phyloP scores from a whole-genome alignment of 2,797 vertebrate species.

The Rhinatrema bivittatum region DNA sequence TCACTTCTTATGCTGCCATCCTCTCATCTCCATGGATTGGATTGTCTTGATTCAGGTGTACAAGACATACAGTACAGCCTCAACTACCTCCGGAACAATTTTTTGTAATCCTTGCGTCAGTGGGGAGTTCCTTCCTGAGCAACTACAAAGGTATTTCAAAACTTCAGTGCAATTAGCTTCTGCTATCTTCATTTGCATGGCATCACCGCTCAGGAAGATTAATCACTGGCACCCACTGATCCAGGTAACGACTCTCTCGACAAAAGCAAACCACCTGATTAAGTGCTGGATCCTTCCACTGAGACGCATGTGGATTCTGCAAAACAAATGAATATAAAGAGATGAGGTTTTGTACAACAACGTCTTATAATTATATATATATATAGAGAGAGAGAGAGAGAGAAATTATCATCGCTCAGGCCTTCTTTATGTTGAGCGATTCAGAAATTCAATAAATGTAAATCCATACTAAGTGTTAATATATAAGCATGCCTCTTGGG shows the following conservation, averaged over 20 bases:
- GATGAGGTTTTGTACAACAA: not conserved
- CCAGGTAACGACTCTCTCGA: slow-evolving; percentile 82
- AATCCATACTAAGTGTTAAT: no score
- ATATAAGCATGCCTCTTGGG: no score
- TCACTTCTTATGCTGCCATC: slow-evolving; percentile 16
- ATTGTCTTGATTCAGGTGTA: slow-evolving; percentile 45
- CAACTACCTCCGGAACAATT: slow-evolving; percentile 49
- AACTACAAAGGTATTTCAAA: slow-evolving; percentile 60
- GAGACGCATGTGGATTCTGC: slow-evolving; percentile 79
- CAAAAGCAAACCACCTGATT: slow-evolving; percentile 88
- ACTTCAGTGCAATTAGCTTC: slow-evolving; percentile 58
- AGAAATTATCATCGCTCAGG: no score
- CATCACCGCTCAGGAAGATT: slow-evolving; percentile 88
- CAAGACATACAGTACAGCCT: slow-evolving; percentile 37
- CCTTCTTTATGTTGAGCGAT: no score
- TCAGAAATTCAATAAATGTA: no score
- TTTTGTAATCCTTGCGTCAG: slow-evolving; percentile 44
- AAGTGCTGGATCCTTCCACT: slow-evolving; percentile 82
- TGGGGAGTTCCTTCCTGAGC: slow-evolving; percentile 58
- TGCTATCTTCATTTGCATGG: slow-evolving; percentile 26
- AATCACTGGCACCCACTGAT: slow-evolving; percentile 93
- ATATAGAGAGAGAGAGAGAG: no score
- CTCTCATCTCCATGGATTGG: slow-evolving; percentile 52
- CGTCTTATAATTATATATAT: no score
- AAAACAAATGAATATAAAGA: slow-evolving; percentile 4